These are phyloP conservation scores for Ciconia stormi DNA, from an alignment of 2,113 vertebrate species.

Conservation along the genomic window DNA sequence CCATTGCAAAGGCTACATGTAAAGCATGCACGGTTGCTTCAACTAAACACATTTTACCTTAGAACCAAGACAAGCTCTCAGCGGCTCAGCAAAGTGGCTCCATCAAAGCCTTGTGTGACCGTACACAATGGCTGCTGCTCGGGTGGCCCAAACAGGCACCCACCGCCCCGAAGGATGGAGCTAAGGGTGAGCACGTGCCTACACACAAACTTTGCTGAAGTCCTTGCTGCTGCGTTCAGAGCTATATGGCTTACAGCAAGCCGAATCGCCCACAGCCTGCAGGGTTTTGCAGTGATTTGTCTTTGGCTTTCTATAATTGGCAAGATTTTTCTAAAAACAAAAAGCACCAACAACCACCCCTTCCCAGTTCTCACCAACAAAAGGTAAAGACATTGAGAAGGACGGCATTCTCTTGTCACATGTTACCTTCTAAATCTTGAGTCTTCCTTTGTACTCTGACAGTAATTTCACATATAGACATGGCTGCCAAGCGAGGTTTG, in stretches of 20 bases:
- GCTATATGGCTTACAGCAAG: neutral
- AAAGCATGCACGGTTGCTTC: neutral
- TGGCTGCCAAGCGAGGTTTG: conserved; percentile 68
- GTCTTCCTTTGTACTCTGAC: conserved; percentile 80
- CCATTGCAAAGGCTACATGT: fast-evolving
- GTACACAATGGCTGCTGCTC: neutral
- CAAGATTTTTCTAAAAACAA: neutral
- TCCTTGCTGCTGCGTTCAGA: neutral
- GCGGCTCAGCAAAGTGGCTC: neutral
- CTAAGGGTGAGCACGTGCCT: neutral
- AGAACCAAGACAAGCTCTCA: neutral
- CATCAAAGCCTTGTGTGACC: neutral
- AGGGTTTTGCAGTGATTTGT: neutral
- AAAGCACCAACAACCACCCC: neutral
- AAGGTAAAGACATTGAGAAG: conserved; percentile 57
- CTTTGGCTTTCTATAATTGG: conserved; percentile 29
- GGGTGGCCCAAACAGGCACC: neutral
- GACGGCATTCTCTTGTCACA: conserved; percentile 20
- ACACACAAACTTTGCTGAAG: neutral
- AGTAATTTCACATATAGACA: conserved; percentile 64
- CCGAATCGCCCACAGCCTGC: fast-evolving
- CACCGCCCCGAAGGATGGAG: neutral
- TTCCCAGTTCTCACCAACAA: conserved; percentile 34
- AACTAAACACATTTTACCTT: neutral
- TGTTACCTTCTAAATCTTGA: conserved; percentile 63